phyloP scores from a whole-genome alignment of 2,797 vertebrate genomes.

The Lycodopsis pacificus region DNA sequence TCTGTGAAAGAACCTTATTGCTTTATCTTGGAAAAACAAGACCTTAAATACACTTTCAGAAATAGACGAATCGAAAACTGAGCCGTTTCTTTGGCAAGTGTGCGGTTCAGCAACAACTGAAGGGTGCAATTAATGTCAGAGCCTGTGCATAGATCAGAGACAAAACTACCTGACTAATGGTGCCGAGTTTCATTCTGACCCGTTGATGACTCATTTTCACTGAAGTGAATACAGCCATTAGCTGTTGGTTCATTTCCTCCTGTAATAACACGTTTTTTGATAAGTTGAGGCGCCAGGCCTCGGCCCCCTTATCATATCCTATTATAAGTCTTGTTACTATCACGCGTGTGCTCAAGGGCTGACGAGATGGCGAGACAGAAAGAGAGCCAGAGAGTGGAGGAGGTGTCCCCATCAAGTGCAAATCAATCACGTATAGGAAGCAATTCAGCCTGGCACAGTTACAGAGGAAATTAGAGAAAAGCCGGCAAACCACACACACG shows the following conservation, averaged over 20 bases:
- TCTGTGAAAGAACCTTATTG: neutral
- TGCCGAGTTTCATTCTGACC: constrained; percentile 57
- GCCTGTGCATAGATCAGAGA: constrained; percentile 48
- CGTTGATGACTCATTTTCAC: constrained; percentile 55
- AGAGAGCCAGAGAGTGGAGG: neutral
- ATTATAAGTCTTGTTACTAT: constrained; percentile 39
- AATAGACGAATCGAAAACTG: constrained; percentile 24
- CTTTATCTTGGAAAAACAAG: constrained; percentile 13
- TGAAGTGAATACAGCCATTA: constrained; percentile 56
- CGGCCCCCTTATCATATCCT: constrained; percentile 40
- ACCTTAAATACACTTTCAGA: constrained; percentile 12
- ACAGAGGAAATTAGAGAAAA: constrained; percentile 76
- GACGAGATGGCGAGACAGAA: constrained; percentile 9
- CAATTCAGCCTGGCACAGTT: constrained; percentile 68
- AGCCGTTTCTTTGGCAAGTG: constrained; percentile 24
- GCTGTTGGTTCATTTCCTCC: constrained; percentile 46
- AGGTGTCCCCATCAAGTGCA: constrained; percentile 56
- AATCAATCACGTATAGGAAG: constrained; percentile 78
- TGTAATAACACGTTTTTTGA: constrained; percentile 42
- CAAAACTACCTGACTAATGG: constrained; percentile 62
- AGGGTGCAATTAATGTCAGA: constrained; percentile 61
- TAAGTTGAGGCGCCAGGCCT: constrained; percentile 42
- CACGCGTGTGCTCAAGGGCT: constrained; percentile 16
- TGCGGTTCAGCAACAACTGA: constrained; percentile 45
- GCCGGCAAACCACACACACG: constrained; percentile 26